A percentile compares a stretch with the other conserved stretches of the same genome.
Evolutionary conservation across 2,888 invertebrate genomes (phyloP).

Genomic region (Drosophila rubida): DNA sequence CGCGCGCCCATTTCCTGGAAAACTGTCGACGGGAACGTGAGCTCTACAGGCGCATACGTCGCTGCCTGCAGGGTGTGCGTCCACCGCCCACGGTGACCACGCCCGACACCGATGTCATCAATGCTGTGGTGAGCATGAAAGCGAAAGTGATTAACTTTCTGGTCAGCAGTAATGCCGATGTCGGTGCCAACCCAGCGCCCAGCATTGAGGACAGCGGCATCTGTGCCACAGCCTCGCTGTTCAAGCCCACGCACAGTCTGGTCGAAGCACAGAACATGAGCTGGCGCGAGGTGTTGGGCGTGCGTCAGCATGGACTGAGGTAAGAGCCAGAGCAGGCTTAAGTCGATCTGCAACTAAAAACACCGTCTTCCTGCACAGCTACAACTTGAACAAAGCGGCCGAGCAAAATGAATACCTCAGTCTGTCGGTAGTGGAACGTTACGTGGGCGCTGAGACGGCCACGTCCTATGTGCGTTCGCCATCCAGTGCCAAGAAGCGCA

Average conservation of each 20-base stretch:
- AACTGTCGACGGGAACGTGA: slow-evolving; percentile 81
- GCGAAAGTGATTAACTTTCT: slow-evolving; percentile 84
- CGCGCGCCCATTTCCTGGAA: slow-evolving; percentile 61
- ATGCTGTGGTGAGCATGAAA: slow-evolving; percentile 88
- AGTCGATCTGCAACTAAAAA: background rate
- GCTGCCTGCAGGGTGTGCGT: slow-evolving; percentile 88
- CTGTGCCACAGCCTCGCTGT: slow-evolving; percentile 59
- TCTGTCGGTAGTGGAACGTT: slow-evolving; percentile 89
- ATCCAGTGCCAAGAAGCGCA: slow-evolving; percentile 88
- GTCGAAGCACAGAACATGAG: slow-evolving; percentile 77
- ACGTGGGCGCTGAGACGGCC: slow-evolving; percentile 91
- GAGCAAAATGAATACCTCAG: slow-evolving; percentile 90
- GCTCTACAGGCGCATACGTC: slow-evolving; percentile 85
- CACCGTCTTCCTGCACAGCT: slow-evolving; percentile 86
- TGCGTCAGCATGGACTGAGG: slow-evolving; percentile 90
- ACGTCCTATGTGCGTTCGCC: slow-evolving; percentile 86
- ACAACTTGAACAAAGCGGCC: slow-evolving; percentile 89
- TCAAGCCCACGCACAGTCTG: slow-evolving; percentile 80
- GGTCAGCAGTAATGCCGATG: background rate
- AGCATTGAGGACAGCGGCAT: slow-evolving; percentile 51
- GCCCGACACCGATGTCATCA: slow-evolving; percentile 88
- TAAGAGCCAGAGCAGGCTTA: slow-evolving; percentile 84
- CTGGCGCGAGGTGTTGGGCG: slow-evolving; percentile 88
- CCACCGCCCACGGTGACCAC: slow-evolving; percentile 91
- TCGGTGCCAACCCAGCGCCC: background rate